phyloP scores from a whole-genome alignment of 1,140 invertebrate genomes.

The Drosophila pectinifera region DNA sequence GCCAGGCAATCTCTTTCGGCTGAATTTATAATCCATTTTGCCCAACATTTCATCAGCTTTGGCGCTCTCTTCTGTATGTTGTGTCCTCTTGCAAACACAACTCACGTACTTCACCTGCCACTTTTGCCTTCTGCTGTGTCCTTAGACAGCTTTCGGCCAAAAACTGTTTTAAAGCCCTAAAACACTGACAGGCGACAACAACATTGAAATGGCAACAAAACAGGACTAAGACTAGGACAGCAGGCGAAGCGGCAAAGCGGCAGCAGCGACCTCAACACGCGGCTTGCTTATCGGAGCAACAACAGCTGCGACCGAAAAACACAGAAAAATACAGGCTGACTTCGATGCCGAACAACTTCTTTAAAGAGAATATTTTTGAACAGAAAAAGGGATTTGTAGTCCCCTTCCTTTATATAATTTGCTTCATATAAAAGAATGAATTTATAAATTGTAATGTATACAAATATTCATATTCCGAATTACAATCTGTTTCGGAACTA shows the following conservation, averaged over 20 bases:
- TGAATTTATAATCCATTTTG: constrained; percentile 55
- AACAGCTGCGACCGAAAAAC: constrained; percentile 60
- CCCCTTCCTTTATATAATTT: no score
- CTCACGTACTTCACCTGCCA: constrained; percentile 66
- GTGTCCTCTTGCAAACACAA: constrained; percentile 40
- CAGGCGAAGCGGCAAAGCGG: not conserved
- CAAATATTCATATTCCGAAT: no score
- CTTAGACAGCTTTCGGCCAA: constrained; percentile 41
- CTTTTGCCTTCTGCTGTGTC: constrained; percentile 45
- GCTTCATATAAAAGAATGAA: no score
- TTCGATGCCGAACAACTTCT: not conserved
- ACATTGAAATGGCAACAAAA: constrained; percentile 36
- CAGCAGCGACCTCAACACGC: constrained; percentile 54
- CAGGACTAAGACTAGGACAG: not conserved
- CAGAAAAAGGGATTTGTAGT: no score
- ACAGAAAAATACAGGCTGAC: constrained; percentile 13
- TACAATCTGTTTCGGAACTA: no score
- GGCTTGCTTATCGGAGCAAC: constrained; percentile 67
- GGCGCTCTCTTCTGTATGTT: constrained; percentile 7
- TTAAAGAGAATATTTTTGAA: not conserved
- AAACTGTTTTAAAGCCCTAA: constrained; percentile 57
- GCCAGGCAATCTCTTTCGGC: constrained; percentile 37
- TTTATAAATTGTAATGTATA: no score
- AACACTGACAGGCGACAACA: constrained; percentile 54
- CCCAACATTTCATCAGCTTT: constrained; percentile 44